Percentiles rank a stretch among this genome's conserved stretches.
phyloP scores from a whole-genome alignment of 2,113 vertebrate species.

The Miniopterus natalensis region DNA sequence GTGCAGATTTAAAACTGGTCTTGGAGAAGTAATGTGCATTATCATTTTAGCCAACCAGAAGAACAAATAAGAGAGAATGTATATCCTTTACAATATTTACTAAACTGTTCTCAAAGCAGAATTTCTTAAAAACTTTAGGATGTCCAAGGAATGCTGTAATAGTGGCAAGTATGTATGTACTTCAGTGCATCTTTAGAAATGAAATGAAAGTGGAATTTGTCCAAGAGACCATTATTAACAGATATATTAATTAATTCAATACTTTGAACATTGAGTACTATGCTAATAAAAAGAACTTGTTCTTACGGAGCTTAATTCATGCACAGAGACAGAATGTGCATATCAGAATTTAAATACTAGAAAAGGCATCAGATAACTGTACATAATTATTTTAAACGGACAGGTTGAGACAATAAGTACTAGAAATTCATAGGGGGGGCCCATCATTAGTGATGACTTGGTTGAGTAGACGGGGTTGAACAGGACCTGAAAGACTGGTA shows the following conservation, averaged over 20 bases:
- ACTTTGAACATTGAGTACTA: slow-evolving; percentile 26
- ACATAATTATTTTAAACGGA: slow-evolving; percentile 44
- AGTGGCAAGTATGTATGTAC: not conserved
- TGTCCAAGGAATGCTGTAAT: not conserved
- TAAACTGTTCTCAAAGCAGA: not conserved
- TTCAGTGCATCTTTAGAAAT: slow-evolving; percentile 42
- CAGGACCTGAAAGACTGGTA: not conserved
- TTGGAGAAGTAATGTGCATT: not conserved
- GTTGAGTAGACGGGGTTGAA: not conserved
- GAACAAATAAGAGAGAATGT: not conserved
- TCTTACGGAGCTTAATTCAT: slow-evolving; percentile 46
- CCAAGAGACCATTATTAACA: not conserved
- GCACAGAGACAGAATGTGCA: not conserved
- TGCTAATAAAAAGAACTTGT: slow-evolving; percentile 51
- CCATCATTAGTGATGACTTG: not conserved
- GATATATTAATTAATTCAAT: slow-evolving; percentile 26
- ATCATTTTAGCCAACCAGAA: not conserved
- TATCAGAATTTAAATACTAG: slow-evolving; percentile 25
- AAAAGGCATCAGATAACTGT: not conserved
- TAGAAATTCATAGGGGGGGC: not conserved
- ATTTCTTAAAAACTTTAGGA: not conserved
- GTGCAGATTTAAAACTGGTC: not conserved
- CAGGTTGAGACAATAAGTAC: not conserved
- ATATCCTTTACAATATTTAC: not conserved
- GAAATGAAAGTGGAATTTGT: slow-evolving; percentile 37